Evolutionary conservation across 2,888 invertebrate species (phyloP).

Genomic region (Apeira syringaria): DNA sequence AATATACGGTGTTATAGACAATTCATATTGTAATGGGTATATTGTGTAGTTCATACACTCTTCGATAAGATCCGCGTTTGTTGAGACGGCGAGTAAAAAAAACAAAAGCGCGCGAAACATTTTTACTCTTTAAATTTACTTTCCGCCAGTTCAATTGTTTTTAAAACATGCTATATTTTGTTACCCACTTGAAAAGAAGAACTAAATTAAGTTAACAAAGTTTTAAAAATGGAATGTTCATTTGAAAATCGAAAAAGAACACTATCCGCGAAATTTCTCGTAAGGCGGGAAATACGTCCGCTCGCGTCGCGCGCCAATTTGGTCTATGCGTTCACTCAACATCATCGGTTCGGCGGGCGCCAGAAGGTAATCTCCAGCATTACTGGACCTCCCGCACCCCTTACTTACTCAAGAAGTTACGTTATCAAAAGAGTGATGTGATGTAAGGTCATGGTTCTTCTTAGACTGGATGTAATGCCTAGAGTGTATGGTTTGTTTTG

Average conservation of each 20-base stretch:
- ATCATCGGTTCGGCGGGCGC: slow-evolving; percentile 56
- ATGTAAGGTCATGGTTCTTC: slow-evolving; percentile 36
- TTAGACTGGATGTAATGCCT: slow-evolving; percentile 27
- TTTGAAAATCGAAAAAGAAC: slow-evolving; percentile 1
- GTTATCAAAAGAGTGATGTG: slow-evolving; percentile 7
- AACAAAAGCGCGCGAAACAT: slow-evolving; percentile 41
- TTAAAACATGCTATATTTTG: too few relatives aligned
- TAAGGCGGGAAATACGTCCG: slow-evolving; percentile 47
- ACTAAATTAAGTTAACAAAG: too few relatives aligned
- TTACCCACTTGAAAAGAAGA: too few relatives aligned
- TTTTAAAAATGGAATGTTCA: not conserved
- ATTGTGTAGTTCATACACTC: slow-evolving; percentile 76
- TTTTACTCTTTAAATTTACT: slow-evolving; percentile 25
- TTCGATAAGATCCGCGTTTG: slow-evolving; percentile 54
- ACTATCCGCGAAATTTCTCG: slow-evolving; percentile 20
- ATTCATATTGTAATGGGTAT: slow-evolving; percentile 73
- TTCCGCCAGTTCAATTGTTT: slow-evolving; percentile 1
- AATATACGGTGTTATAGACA: slow-evolving; percentile 60
- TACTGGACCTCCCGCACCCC: slow-evolving; percentile 39
- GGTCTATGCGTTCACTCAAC: slow-evolving; percentile 43
- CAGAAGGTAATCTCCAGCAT: slow-evolving; percentile 37
- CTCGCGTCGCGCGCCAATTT: slow-evolving; percentile 48
- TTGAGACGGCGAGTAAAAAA: slow-evolving; percentile 42
- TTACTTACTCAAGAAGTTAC: not conserved
- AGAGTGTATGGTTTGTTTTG: slow-evolving; percentile 15